A percentile compares a stretch with the other conserved stretches of the same genome.
Conservation (phyloP, 2,113 vertebrate species). For the Dipodomys merriami region DNA sequence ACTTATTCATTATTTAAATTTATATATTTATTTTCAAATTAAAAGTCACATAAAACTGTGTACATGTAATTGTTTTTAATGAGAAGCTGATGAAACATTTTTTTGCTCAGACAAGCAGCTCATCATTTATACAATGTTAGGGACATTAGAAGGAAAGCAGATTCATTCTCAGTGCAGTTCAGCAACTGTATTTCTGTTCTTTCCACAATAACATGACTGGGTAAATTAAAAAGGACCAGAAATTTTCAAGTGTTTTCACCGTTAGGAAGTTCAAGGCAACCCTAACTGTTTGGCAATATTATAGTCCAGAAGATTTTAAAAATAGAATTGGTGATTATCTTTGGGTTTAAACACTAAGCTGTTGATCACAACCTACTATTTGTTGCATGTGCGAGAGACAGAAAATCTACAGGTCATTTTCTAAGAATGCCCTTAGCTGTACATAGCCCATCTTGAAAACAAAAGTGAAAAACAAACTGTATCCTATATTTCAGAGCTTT, state of each 20-base stretch:
- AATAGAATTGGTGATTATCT: slow-evolving; percentile 59
- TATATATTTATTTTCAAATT: slow-evolving; percentile 36
- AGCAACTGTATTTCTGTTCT: neutral
- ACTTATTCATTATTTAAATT: neutral
- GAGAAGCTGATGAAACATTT: neutral
- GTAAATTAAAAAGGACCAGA: neutral
- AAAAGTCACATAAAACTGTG: slow-evolving; percentile 19
- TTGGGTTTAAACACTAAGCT: slow-evolving; percentile 59
- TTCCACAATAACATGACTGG: neutral
- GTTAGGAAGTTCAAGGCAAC: slow-evolving; percentile 23
- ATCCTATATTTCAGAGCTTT: slow-evolving; percentile 42
- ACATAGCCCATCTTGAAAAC: slow-evolving; percentile 50
- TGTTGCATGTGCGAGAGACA: neutral
- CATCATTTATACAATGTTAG: neutral
- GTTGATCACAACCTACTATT: slow-evolving; percentile 55
- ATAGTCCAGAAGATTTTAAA: slow-evolving; percentile 54
- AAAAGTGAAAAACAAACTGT: slow-evolving; percentile 49
- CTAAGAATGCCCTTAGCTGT: neutral
- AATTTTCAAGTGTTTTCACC: slow-evolving; percentile 16
- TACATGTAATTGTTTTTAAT: neutral
- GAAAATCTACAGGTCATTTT: slow-evolving; percentile 49
- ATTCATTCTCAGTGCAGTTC: neutral
- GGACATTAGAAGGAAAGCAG: neutral
- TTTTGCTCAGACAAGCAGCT: neutral
- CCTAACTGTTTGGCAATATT: slow-evolving; percentile 18